phyloP scores from a whole-genome alignment of 2,113 vertebrate genomes.

The Heterotis niloticus region DNA sequence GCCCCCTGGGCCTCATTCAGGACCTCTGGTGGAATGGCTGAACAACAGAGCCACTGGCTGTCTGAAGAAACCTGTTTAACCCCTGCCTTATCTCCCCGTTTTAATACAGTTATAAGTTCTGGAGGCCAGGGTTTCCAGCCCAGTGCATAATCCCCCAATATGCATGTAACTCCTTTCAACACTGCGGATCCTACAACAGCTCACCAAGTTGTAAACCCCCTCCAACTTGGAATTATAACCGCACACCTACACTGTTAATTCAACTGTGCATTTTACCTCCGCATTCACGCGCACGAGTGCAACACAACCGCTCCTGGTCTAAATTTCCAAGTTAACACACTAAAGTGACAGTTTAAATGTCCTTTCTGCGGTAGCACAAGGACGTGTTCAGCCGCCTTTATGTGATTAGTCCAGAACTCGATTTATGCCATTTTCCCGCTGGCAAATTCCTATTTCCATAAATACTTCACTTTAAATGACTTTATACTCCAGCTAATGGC shows the following conservation, averaged over 20 bases:
- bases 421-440: conserved; percentile 54
- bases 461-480: conserved; percentile 69
- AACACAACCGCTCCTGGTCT: neutral
- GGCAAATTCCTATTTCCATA: conserved; percentile 66
- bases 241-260: neutral
- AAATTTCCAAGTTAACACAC: conserved; percentile 12
- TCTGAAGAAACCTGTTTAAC: too few relatives aligned
- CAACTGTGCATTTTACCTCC: neutral
- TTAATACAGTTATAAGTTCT: too few relatives aligned
- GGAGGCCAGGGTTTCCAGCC: too few relatives aligned
- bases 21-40: too few relatives aligned
- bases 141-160: too few relatives aligned
- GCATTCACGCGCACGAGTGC: neutral
- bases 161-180: too few relatives aligned
- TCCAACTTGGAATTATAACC: neutral
- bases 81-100: too few relatives aligned
- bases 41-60: too few relatives aligned
- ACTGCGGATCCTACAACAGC: too few relatives aligned
- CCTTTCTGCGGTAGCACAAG: conserved; percentile 17
- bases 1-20: neutral
- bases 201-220: too few relatives aligned
- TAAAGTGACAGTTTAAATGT: conserved; percentile 24
- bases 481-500: conserved; percentile 65
- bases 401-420: conserved; percentile 28
- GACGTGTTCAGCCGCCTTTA: conserved; percentile 3